Evolutionary conservation across 2,797 vertebrate species (phyloP).

Genomic region (Cyprinella venusta): DNA sequence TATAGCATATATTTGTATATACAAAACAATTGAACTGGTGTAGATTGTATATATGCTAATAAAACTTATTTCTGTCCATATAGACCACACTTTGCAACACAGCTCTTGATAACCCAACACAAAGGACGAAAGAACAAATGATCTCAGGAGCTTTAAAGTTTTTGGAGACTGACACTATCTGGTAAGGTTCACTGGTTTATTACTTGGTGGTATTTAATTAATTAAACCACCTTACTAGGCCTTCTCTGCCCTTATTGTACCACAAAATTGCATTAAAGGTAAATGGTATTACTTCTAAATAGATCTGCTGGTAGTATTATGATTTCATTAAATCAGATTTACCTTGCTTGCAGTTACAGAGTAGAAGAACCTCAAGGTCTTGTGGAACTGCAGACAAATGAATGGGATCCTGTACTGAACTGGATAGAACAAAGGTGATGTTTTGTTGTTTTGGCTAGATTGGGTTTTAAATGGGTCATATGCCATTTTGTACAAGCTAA

Average conservation of each 20-base stretch:
- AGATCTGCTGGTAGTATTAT: neutral
- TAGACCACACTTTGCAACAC: constrained; percentile 97
- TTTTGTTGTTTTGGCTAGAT: too few relatives aligned
- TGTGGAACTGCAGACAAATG: too few relatives aligned
- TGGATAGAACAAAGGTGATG: too few relatives aligned
- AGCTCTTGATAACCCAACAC: constrained; percentile 91
- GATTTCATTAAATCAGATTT: neutral
- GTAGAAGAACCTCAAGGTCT: too few relatives aligned
- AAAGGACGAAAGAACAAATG: constrained; percentile 85
- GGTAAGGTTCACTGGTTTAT: constrained; percentile 71
- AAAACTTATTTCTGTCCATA: constrained; percentile 26
- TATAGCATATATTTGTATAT: neutral
- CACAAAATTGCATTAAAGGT: neutral
- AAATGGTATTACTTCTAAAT: neutral
- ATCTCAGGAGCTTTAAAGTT: constrained; percentile 90
- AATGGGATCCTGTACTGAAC: too few relatives aligned
- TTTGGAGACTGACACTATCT: constrained; percentile 95
- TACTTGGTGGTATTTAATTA: neutral
- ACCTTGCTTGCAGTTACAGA: constrained; percentile 36
- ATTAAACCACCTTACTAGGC: neutral
- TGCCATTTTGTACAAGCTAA: too few relatives aligned
- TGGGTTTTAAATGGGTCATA: too few relatives aligned
- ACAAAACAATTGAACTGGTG: neutral
- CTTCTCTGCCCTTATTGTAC: neutral
- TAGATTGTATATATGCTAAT: neutral